Conservation (phyloP, 2,888 invertebrate genomes). For the Marasmarcha lunaedactyla region DNA sequence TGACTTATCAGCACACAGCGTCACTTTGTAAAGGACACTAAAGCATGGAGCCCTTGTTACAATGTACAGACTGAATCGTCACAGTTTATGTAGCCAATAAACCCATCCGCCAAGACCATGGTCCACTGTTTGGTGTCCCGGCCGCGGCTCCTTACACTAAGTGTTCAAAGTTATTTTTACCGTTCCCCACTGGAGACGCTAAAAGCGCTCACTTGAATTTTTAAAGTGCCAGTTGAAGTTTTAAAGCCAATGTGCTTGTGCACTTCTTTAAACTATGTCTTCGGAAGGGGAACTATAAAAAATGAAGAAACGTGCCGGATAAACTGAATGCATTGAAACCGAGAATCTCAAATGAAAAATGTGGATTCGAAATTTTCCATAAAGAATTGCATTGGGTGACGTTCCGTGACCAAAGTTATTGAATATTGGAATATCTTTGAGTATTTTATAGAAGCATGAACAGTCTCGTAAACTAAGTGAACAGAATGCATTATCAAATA, state of each 20-base stretch:
- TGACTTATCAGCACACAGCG: too few species aligned
- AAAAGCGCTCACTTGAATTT: constrained; percentile 62
- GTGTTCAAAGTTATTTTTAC: constrained; percentile 51
- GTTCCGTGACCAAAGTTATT: constrained; percentile 2
- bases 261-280: not conserved
- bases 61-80: constrained; percentile 1
- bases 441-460: too few species aligned
- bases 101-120: constrained; percentile 43
- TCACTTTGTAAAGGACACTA: too few species aligned
- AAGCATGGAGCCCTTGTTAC: too few species aligned
- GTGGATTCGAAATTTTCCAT: too few species aligned
- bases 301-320: constrained; percentile 10
- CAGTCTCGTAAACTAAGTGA: constrained; percentile 5
- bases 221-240: constrained; percentile 57
- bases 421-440: too few species aligned
- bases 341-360: too few species aligned
- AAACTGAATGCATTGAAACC: too few species aligned
- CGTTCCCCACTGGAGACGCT: constrained; percentile 31
- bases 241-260: constrained; percentile 24
- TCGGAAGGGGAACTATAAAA: constrained; percentile 14
- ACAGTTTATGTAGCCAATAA: constrained; percentile 41
- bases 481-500: constrained; percentile 29
- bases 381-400: too few species aligned
- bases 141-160: constrained; percentile 27
- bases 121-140: constrained; percentile 37